These are phyloP conservation scores for Crambe crambe DNA, from an alignment of 37 sponge, comb jelly and placozoan genomes.

Conservation along the genomic window DNA sequence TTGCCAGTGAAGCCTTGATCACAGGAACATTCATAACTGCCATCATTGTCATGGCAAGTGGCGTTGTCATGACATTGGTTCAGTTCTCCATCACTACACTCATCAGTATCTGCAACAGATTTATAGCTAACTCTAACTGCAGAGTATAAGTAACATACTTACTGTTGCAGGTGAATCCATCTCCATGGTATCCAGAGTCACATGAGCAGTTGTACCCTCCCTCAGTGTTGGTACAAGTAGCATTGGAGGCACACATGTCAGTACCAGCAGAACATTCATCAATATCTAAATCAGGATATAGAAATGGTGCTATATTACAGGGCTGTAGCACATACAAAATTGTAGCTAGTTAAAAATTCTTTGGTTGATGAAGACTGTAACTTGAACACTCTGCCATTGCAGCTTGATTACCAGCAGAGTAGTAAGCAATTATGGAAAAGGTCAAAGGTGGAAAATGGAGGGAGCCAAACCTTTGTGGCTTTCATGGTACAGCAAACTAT, in stretches of 20 bases:
- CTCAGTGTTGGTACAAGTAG: constrained; percentile 11
- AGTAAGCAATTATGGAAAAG: no score
- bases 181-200: constrained; percentile 29
- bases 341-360: no score
- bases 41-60: constrained; percentile 7
- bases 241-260: constrained; percentile 8
- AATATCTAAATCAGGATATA: neutral
- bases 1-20: constrained; percentile 9
- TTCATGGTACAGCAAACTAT: no score
- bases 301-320: neutral
- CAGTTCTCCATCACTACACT: neutral
- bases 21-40: constrained; percentile 46
- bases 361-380: no score
- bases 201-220: constrained; percentile 40
- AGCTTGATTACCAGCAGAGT: constrained; percentile 32
- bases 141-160: no score
- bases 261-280: neutral
- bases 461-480: neutral
- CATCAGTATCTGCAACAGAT: constrained; percentile 11
- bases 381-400: neutral
- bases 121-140: neutral
- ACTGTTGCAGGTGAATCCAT: constrained; percentile 16
- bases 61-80: constrained; percentile 11
- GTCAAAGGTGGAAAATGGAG: neutral
- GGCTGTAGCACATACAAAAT: neutral